Percentiles rank a stretch among this genome's conserved stretches.
Evolutionary conservation across 2,797 vertebrate genomes (phyloP).

Genomic region (Semaprochilodus insignis): DNA sequence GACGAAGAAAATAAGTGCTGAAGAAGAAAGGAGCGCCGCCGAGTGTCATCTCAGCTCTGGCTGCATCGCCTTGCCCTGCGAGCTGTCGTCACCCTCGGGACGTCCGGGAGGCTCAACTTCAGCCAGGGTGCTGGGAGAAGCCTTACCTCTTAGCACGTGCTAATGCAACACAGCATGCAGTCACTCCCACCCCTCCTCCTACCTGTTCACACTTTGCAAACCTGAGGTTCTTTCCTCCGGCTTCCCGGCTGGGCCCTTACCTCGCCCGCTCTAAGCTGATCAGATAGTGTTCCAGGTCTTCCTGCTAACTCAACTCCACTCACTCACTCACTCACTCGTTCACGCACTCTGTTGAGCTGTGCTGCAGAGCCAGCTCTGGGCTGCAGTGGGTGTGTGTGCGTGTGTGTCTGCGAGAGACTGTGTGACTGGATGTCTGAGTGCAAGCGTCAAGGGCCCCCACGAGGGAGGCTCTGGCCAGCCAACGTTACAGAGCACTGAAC

Average conservation of each 20-base stretch:
- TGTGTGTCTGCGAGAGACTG: conserved; percentile 47
- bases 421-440: conserved; percentile 53
- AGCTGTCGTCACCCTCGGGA: conserved; percentile 20
- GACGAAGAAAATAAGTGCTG: background rate
- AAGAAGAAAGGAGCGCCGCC: conserved; percentile 71
- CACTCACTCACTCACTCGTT: conserved; percentile 66
- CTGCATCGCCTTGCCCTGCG: conserved; percentile 21
- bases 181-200: conserved; percentile 15
- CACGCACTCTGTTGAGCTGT: conserved; percentile 59
- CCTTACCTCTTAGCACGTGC: conserved; percentile 36
- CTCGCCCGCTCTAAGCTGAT: background rate
- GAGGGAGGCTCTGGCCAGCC: conserved; percentile 57
- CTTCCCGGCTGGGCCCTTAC: background rate
- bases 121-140: conserved; percentile 5
- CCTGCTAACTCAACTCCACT: conserved; percentile 40
- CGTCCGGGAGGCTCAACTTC: background rate
- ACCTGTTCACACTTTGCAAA: conserved; percentile 6
- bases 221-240: conserved; percentile 19
- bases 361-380: conserved; percentile 56
- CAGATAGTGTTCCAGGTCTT: conserved; percentile 10
- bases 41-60: conserved; percentile 72
- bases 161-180: conserved; percentile 10
- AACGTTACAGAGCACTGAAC: conserved; percentile 37
- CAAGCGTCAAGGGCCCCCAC: conserved; percentile 57
- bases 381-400: conserved; percentile 48